A percentile compares a stretch with the other conserved stretches of the same genome.
Evolutionary conservation across 2,797 vertebrate species (phyloP).

Genomic region (Coreius guichenoti): DNA sequence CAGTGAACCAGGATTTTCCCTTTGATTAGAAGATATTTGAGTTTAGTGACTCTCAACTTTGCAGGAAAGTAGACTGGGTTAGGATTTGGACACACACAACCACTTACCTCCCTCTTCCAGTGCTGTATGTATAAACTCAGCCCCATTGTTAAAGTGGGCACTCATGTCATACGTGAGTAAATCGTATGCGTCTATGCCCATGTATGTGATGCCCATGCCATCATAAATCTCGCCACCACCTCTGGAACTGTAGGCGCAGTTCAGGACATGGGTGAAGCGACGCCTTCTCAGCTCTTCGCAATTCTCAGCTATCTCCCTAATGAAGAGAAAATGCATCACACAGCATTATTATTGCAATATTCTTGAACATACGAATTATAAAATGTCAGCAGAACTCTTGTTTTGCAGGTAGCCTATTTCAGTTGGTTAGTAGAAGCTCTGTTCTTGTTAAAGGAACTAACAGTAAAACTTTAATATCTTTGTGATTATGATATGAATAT

Average conservation of each 20-base stretch:
- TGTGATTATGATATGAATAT: neutral
- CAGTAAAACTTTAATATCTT: neutral
- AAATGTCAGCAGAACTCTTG: constrained; percentile 3
- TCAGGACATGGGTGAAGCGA: constrained; percentile 89
- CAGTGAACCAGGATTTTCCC: constrained; percentile 93
- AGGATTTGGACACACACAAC: neutral
- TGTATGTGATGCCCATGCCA: constrained; percentile 83
- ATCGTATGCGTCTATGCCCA: constrained; percentile 89
- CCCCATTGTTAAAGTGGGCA: constrained; percentile 85
- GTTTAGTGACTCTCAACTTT: neutral
- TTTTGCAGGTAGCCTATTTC: neutral
- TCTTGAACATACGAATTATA: neutral
- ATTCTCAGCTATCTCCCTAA: constrained; percentile 88
- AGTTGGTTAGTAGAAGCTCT: neutral
- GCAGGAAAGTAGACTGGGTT: neutral
- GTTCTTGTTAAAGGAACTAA: neutral
- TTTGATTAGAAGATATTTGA: constrained; percentile 61
- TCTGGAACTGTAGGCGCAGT: constrained; percentile 86
- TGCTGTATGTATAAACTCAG: constrained; percentile 88
- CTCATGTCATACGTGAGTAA: constrained; percentile 89
- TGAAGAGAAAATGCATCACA: neutral
- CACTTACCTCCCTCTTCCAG: constrained; percentile 80
- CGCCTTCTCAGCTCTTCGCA: constrained; percentile 77
- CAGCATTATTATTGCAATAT: neutral
- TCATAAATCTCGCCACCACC: constrained; percentile 80